phyloP scores from a whole-genome alignment of 2,888 invertebrate genomes.

The Platerodrilus igneus region DNA sequence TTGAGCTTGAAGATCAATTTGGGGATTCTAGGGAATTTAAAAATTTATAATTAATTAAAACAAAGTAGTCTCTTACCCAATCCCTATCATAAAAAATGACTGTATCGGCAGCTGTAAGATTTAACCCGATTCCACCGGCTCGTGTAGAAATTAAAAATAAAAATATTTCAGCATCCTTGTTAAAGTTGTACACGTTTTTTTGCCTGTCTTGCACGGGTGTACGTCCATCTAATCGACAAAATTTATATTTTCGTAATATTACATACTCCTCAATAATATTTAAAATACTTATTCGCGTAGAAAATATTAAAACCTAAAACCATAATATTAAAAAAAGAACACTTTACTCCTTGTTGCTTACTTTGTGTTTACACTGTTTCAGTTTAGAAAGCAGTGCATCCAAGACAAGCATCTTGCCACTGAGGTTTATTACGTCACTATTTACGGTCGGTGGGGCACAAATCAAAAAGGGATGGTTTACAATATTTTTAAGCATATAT shows the following conservation, averaged over 20 bases:
- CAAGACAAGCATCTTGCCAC: constrained; percentile 62
- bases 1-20: constrained; percentile 65
- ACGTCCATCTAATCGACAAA: constrained; percentile 57
- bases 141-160: constrained; percentile 62
- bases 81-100: constrained; percentile 64
- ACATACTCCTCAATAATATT: constrained; percentile 64
- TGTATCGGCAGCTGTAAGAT: constrained; percentile 63
- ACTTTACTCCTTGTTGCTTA: too few relatives aligned
- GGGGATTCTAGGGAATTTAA: constrained; percentile 58
- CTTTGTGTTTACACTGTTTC: constrained; percentile 45
- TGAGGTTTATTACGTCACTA: constrained; percentile 42
- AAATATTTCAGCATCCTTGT: constrained; percentile 49
- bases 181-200: constrained; percentile 50
- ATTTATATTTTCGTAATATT: constrained; percentile 45
- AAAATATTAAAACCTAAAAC: constrained; percentile 61
- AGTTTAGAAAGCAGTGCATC: constrained; percentile 59
- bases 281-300: constrained; percentile 58
- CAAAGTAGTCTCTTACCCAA: constrained; percentile 48
- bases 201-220: constrained; percentile 48
- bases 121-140: constrained; percentile 68
- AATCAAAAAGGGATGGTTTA: constrained; percentile 64
- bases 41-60: constrained; percentile 4
- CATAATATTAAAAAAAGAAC: too few relatives aligned
- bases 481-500: constrained; percentile 56
- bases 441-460: constrained; percentile 53